Percentiles rank a stretch among this genome's conserved stretches.
phyloP scores from a whole-genome alignment of 2,113 vertebrate genomes.

The Xiphophorus couchianus region DNA sequence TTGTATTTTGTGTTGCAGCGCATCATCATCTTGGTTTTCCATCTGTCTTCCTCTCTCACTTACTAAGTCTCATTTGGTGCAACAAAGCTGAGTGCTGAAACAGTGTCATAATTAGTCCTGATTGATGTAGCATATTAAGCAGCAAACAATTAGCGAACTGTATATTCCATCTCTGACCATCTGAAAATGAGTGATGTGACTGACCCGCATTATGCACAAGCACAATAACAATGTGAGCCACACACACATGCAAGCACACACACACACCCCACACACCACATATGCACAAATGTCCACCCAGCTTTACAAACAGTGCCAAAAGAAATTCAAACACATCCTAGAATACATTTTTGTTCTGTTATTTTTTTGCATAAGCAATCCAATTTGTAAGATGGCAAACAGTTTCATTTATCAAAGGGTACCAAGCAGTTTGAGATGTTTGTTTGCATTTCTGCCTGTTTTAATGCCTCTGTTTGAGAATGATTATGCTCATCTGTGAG shows the following conservation, averaged over 20 bases:
- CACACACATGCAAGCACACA: not conserved
- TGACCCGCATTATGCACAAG: constrained; percentile 47
- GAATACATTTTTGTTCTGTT: constrained; percentile 58
- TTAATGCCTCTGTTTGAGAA: constrained; percentile 24
- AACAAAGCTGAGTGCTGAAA: constrained; percentile 69
- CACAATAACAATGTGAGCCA: constrained; percentile 18
- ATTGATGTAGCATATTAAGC: constrained; percentile 90
- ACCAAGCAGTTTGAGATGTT: constrained; percentile 16
- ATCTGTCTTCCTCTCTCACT: constrained; percentile 27
- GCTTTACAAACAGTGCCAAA: constrained; percentile 6
- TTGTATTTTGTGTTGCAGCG: constrained; percentile 22
- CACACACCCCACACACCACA: not conserved
- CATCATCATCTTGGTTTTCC: constrained; percentile 18
- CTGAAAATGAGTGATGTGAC: constrained; percentile 72
- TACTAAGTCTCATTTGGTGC: constrained; percentile 79
- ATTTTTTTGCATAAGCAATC: constrained; percentile 73
- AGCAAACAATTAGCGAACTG: constrained; percentile 84
- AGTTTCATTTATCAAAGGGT: constrained; percentile 37
- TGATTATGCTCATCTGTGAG: constrained; percentile 44
- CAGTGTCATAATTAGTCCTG: constrained; percentile 88
- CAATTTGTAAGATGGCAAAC: constrained; percentile 68
- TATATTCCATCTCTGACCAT: constrained; percentile 75
- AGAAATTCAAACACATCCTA: constrained; percentile 23
- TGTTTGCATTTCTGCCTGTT: constrained; percentile 46
- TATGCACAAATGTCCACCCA: not conserved